phyloP scores from a whole-genome alignment of 2,797 vertebrate species.

The Pteropus rufus region DNA sequence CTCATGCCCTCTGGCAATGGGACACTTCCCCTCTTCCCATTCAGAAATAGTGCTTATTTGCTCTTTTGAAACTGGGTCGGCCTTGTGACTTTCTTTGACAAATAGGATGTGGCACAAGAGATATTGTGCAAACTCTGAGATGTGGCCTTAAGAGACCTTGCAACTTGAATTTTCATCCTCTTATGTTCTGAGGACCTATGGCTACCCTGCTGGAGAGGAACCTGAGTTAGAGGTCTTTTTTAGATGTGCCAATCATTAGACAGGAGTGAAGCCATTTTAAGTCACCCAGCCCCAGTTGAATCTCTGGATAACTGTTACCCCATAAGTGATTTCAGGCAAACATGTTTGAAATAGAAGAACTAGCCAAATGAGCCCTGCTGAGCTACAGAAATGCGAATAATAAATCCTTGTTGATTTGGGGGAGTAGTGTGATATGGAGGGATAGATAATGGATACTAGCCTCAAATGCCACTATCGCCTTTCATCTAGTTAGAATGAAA shows the following conservation, averaged over 20 bases:
- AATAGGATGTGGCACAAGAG: neutral
- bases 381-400: neutral
- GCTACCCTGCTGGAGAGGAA: neutral
- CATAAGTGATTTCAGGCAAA: neutral
- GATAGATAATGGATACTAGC: neutral
- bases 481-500: neutral
- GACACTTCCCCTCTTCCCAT: neutral
- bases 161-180: neutral
- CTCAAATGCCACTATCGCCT: neutral
- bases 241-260: neutral
- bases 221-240: neutral
- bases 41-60: neutral
- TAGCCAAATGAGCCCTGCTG: neutral
- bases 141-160: neutral
- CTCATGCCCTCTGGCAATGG: neutral
- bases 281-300: neutral
- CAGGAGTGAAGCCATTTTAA: neutral
- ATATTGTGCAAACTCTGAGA: neutral
- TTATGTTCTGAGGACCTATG: neutral
- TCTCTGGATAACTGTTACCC: neutral
- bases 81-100: neutral
- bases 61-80: neutral
- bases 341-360: neutral
- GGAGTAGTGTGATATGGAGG: neutral
- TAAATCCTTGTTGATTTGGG: neutral